Base-by-base conservation (phyloP, 2,797 vertebrate genomes). In the Sebastes flavidus region DNA sequence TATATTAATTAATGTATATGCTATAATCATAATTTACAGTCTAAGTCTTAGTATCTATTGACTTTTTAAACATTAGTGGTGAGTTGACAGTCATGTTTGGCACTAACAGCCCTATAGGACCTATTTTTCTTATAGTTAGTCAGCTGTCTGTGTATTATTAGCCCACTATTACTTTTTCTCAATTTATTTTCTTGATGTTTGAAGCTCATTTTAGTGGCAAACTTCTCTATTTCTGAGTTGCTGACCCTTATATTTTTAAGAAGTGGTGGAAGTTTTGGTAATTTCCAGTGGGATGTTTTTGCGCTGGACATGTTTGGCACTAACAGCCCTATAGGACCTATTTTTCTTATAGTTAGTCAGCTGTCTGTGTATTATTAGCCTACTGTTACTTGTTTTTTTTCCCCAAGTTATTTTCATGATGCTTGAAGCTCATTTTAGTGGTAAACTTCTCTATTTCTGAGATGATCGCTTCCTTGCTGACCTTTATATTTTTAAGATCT, bases 231-330 rank as follows among this genome's bases (percentile, higher is more conserved):
- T 18, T 34, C 5, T 13, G 20, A 25, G 9, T 34, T 34, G 34
- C 34, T 36, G 34, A 36, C 61, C 30, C 54, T 34, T 34, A 46
- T 18, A 30, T 27, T 52, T 8, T 38, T 13, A 1, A 38, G 36
- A 13, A 38, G 36, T 38, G 9, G n/a, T 13, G 38, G 61, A 78
- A 78, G 69, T 88, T 83, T 74, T 62, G 78, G 18, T 38, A 0
- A 49, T 65, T 25, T 70, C 29, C 42, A 29, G 10, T 29, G 27
- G 11, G 16, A 6, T 49, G 6, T 49, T 62, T 52, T 34, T 34
- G 34, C 4, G 3, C 56, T n/a, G 34, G 34, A 34, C 34, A 34
- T 10, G 10, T 42, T 27, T 58, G 29, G 29, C 20, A 67, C 38
- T 42, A 36, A 54, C 24, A 12, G 25, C 72, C 24, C n/a, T 34